phyloP scores from a whole-genome alignment of 2,888 invertebrate species.

The Cheilosia vulpina region DNA sequence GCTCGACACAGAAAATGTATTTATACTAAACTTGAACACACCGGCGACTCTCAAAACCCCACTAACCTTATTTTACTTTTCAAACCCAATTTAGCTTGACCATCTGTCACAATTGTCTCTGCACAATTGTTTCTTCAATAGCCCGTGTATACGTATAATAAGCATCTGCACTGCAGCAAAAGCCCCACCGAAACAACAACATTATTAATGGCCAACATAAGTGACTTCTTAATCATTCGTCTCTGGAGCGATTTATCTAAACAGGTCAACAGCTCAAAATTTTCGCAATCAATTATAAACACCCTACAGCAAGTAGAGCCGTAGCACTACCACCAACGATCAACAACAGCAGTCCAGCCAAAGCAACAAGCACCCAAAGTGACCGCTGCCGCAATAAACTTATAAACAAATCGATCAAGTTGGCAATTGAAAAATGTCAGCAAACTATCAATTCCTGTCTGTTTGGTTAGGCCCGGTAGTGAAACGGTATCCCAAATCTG shows the following conservation, averaged over 20 bases:
- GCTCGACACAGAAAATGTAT: too few species aligned
- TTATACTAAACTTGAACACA: too few species aligned
- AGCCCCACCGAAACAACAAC: slow-evolving; percentile 1
- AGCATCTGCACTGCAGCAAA: slow-evolving; percentile 10
- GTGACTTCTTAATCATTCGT: slow-evolving; percentile 69
- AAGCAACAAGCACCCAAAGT: slow-evolving; percentile 17
- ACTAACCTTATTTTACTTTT: too few species aligned
- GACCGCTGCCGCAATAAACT: slow-evolving; percentile 50
- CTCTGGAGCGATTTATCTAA: slow-evolving; percentile 62
- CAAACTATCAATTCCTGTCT: slow-evolving; percentile 59
- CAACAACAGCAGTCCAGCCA: slow-evolving; percentile 19
- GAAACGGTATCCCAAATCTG: slow-evolving; percentile 69
- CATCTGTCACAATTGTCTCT: neutral
- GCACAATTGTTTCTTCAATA: neutral
- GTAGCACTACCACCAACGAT: neutral
- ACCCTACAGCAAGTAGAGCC: slow-evolving; percentile 23
- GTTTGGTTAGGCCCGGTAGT: slow-evolving; percentile 26
- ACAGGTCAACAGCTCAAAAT: slow-evolving; percentile 62
- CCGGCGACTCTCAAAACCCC: too few species aligned
- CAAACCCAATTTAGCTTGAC: neutral
- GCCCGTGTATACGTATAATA: neutral
- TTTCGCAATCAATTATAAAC: slow-evolving; percentile 68
- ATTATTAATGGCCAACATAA: slow-evolving; percentile 63
- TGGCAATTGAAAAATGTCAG: slow-evolving; percentile 72
- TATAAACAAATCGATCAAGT: slow-evolving; percentile 71